Conservation (phyloP, 2,797 vertebrate genomes). For the Chelidonichthys spinosus region DNA sequence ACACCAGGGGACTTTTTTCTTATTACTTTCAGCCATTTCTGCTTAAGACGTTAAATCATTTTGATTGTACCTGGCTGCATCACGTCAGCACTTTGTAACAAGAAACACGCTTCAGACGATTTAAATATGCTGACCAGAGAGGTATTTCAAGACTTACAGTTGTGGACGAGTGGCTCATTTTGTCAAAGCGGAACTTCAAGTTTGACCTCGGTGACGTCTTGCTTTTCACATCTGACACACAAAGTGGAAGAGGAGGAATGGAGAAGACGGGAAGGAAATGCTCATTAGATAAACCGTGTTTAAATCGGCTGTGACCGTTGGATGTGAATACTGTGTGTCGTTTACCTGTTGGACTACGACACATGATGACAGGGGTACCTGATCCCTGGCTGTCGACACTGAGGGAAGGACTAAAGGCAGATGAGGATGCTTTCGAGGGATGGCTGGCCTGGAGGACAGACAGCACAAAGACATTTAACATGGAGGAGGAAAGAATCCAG, state of each 20-base stretch:
- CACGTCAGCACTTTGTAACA: background rate
- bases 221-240: slow-evolving; percentile 86
- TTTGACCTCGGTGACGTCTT: slow-evolving; percentile 95
- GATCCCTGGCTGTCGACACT: slow-evolving; percentile 87
- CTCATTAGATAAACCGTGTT: background rate
- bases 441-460: slow-evolving; percentile 85
- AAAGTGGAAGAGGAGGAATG: slow-evolving; percentile 1
- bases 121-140: background rate
- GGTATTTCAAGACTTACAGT: slow-evolving; percentile 74
- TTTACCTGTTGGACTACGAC: slow-evolving; percentile 93
- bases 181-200: slow-evolving; percentile 97
- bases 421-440: slow-evolving; percentile 84
- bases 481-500: background rate
- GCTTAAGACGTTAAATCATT: background rate
- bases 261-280: background rate
- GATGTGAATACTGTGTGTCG: background rate
- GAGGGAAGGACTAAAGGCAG: slow-evolving; percentile 87
- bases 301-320: no score
- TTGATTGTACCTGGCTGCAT: background rate
- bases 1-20: background rate
- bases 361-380: slow-evolving; percentile 92
- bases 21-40: background rate
- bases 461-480: slow-evolving; percentile 6
- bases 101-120: background rate
- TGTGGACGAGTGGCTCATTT: slow-evolving; percentile 91